phyloP scores from a whole-genome alignment of 2,888 invertebrate species.

The Zhengitettix transpicula region DNA sequence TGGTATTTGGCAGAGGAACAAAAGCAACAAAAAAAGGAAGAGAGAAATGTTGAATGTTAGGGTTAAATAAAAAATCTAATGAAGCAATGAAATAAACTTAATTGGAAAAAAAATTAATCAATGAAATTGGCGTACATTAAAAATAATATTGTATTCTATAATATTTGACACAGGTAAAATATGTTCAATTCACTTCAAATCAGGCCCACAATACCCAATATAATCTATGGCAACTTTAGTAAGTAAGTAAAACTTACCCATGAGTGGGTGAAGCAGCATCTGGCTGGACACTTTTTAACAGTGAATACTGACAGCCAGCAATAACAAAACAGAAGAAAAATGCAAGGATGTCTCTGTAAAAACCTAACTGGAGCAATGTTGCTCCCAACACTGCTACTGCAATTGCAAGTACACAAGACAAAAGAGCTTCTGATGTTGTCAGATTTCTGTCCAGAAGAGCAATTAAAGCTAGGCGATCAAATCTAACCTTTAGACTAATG shows the following conservation, averaged over 20 bases:
- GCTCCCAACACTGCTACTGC: constrained; percentile 76
- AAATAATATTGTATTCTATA: too few relatives aligned
- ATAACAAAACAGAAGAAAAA: constrained; percentile 96
- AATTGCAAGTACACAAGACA: constrained; percentile 69
- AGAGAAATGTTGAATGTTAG: too few relatives aligned
- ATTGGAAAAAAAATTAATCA: too few relatives aligned
- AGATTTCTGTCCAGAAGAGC: constrained; percentile 87
- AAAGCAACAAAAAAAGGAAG: too few relatives aligned
- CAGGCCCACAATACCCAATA: too few relatives aligned
- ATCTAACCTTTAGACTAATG: constrained; percentile 47
- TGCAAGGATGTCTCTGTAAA: constrained; percentile 83
- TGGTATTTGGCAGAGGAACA: too few relatives aligned
- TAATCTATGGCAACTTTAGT: too few relatives aligned
- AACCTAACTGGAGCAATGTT: constrained; percentile 60
- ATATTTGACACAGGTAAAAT: too few relatives aligned
- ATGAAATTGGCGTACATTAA: too few relatives aligned
- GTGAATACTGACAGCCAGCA: constrained; percentile 92
- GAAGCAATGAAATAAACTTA: too few relatives aligned
- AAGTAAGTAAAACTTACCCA: constrained; percentile 63
- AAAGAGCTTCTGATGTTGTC: constrained; percentile 60
- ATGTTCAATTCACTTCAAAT: too few relatives aligned
- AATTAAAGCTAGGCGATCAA: constrained; percentile 82
- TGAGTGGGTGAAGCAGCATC: constrained; percentile 98
- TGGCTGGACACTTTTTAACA: constrained; percentile 91
- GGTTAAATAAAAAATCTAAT: too few relatives aligned